These are phyloP conservation scores for Rhinella marina DNA, from an alignment of 2,797 vertebrate species.

Conservation along the genomic window DNA sequence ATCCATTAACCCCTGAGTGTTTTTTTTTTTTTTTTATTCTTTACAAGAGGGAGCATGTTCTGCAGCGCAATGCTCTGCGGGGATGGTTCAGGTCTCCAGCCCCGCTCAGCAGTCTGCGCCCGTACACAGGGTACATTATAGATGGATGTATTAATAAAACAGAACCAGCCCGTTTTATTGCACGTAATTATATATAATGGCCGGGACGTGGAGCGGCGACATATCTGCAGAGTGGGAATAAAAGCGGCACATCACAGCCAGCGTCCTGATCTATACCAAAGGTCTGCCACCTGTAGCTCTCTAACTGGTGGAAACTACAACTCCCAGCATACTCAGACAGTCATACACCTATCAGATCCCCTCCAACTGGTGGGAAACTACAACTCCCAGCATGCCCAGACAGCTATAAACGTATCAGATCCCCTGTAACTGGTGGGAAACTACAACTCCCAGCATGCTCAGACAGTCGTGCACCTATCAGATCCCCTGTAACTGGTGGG, in stretches of 20 bases:
- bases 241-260: background rate
- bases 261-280: background rate
- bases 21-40: background rate
- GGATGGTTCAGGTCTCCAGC: slow-evolving; percentile 21
- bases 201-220: slow-evolving; percentile 43
- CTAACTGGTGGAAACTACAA: too few species aligned
- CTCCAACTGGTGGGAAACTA: background rate
- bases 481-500: too few species aligned
- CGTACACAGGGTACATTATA: slow-evolving; percentile 35
- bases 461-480: too few species aligned
- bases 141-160: slow-evolving; percentile 58
- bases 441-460: too few species aligned
- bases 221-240: slow-evolving; percentile 33
- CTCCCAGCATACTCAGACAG: too few species aligned
- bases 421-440: too few species aligned
- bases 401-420: too few species aligned
- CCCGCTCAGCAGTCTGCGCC: slow-evolving; percentile 25
- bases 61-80: background rate
- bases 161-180: slow-evolving; percentile 55
- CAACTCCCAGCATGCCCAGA: too few species aligned
- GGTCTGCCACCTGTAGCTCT: too few species aligned
- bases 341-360: too few species aligned
- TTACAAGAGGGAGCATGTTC: background rate
- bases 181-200: slow-evolving; percentile 57
- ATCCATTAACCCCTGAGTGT: slow-evolving; percentile 44